Evolutionary conservation across 2,888 invertebrate species (phyloP), one percentile per base, ranked within the genome.

Genomic region (Microctonus aethiopoides): DNA sequence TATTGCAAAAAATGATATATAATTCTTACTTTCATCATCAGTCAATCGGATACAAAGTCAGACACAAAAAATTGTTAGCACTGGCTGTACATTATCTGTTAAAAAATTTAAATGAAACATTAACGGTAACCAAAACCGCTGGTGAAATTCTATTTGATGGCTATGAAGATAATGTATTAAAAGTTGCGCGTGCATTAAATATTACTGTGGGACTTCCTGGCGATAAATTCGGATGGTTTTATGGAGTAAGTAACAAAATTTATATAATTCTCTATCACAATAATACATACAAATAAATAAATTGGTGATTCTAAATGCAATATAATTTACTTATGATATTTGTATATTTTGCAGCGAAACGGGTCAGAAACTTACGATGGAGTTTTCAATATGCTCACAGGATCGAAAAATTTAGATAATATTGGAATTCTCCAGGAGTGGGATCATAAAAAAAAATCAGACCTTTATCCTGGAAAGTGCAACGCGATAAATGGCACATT

Each of bases 211-310:
- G 76, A 10, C 89, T 95, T 76, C 94, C 94, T 0, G 93, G 89
- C 78, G 91, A 90, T 36, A 93, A 90, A 80, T 96, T 97, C 85
- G 97, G 94, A 10, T 95, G 96, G 94, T 94, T 97, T 83, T 93
- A 92, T 81, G 87, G 87, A 66, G 94, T 94, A 84, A 90, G 91
- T 89, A 74, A 54, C 22, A 22, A 20, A 2, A 52, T 60, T 61
- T 51, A 20, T 10, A 41, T 39, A 59, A n/a, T n/a, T n/a, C n/a
- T n/a, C n/a, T n/a, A n/a, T n/a, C n/a, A n/a, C n/a, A n/a, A n/a
- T n/a, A n/a, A n/a, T n/a, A n/a, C n/a, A n/a, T n/a, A n/a, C n/a
- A n/a, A n/a, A n/a, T n/a, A n/a, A n/a, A n/a, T n/a, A n/a, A n/a
- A n/a, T n/a, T n/a, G n/a, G n/a, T n/a, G n/a, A n/a, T n/a, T n/a